phyloP scores from a whole-genome alignment of 2,888 invertebrate genomes.

The Andrena fulva region DNA sequence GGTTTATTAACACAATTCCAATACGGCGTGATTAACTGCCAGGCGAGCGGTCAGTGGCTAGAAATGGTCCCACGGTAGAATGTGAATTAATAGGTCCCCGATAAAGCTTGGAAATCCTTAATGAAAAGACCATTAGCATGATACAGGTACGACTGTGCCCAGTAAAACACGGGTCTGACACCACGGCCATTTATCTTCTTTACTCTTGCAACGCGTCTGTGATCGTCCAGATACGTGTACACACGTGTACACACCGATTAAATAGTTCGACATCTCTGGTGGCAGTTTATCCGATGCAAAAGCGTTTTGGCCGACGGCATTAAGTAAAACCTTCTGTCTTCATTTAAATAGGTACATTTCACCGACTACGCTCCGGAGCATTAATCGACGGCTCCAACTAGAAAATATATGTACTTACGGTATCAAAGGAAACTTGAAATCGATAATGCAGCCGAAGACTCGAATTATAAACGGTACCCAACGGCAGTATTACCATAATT shows the following conservation, averaged over 20 bases:
- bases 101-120: constrained; percentile 50
- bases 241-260: constrained; percentile 6
- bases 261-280: constrained; percentile 15
- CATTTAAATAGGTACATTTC: neutral
- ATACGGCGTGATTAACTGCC: constrained; percentile 27
- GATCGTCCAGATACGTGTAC: neutral
- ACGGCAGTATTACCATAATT: no score
- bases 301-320: constrained; percentile 2
- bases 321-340: constrained; percentile 8
- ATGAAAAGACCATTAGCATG: constrained; percentile 59
- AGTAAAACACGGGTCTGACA: constrained; percentile 55
- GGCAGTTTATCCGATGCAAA: constrained; percentile 15
- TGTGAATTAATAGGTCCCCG: constrained; percentile 50
- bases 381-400: no score
- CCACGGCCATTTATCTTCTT: constrained; percentile 46
- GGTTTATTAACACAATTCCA: constrained; percentile 35
- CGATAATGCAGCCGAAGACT: no score
- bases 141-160: constrained; percentile 31
- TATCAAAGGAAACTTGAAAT: no score
- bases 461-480: no score
- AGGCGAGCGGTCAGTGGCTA: constrained; percentile 29
- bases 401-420: no score
- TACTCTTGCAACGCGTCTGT: constrained; percentile 17
- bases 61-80: constrained; percentile 36
- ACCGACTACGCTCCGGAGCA: no score